Conservation (phyloP, 2,888 invertebrate species). For the Leptopilina drosophilae region DNA sequence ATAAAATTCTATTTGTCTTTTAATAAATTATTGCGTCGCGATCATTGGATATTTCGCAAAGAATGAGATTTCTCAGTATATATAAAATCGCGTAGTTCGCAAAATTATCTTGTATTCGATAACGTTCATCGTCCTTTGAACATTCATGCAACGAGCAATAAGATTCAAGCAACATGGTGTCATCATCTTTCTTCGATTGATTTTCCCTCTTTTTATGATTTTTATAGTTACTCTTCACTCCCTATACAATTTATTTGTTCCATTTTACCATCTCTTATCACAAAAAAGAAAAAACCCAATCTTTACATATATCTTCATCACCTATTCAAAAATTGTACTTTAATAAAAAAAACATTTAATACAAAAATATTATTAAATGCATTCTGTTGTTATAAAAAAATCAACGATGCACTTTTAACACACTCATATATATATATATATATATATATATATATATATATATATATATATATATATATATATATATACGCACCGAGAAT, state of each 20-base stretch:
- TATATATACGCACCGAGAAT: neutral
- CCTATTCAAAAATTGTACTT: neutral
- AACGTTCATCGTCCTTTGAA: conserved; percentile 56
- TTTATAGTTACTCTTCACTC: neutral
- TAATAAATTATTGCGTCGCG: conserved; percentile 47
- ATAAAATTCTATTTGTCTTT: neutral
- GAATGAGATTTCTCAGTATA: conserved; percentile 22
- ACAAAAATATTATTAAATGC: conserved; percentile 1
- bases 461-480: too few species aligned
- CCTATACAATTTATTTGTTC: neutral
- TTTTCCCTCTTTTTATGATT: neutral
- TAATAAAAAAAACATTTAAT: neutral
- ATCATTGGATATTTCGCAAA: conserved; percentile 52
- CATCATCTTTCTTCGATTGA: conserved; percentile 23
- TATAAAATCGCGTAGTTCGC: conserved; percentile 50
- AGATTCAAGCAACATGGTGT: conserved; percentile 20
- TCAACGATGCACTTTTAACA: neutral
- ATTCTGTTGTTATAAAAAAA: conserved; percentile 4
- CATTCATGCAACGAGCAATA: conserved; percentile 48
- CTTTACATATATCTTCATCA: neutral
- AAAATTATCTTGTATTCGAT: conserved; percentile 53
- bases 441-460: neutral
- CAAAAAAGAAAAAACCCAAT: neutral
- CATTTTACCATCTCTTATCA: neutral
- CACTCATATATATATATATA: neutral